Percentiles rank a stretch among this genome's conserved stretches.
These are phyloP conservation scores for Hypanus sabinus DNA, from an alignment of 2,113 vertebrate genomes.

Conservation along the genomic window DNA sequence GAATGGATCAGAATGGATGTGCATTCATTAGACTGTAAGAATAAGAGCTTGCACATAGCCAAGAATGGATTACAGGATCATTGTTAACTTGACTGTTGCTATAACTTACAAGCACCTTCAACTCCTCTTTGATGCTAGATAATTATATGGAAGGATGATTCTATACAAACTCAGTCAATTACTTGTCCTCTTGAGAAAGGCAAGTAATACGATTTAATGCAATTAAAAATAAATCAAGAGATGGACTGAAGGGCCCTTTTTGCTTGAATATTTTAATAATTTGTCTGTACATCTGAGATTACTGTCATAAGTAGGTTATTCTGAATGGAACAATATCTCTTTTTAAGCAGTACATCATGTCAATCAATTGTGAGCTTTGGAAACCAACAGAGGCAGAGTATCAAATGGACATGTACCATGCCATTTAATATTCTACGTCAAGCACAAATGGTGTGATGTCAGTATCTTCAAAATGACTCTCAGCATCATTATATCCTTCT, in stretches of 20 bases:
- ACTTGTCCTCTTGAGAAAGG: background rate
- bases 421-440: constrained; percentile 40
- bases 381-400: background rate
- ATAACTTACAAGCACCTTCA: background rate
- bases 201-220: background rate
- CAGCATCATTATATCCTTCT: constrained; percentile 40
- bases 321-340: background rate
- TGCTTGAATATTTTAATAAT: background rate
- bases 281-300: background rate
- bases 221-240: background rate
- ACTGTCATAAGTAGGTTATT: background rate
- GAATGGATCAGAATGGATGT: background rate
- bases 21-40: background rate
- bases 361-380: background rate
- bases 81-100: background rate
- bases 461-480: constrained; percentile 45
- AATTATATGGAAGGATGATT: constrained; percentile 7
- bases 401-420: constrained; percentile 44
- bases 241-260: background rate
- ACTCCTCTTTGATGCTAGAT: background rate
- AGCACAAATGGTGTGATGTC: constrained; percentile 49
- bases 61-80: background rate
- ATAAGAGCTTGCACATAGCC: background rate
- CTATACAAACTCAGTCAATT: background rate
- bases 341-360: background rate